Conservation (phyloP, 2,113 vertebrate genomes). For the Alectura lathami region DNA sequence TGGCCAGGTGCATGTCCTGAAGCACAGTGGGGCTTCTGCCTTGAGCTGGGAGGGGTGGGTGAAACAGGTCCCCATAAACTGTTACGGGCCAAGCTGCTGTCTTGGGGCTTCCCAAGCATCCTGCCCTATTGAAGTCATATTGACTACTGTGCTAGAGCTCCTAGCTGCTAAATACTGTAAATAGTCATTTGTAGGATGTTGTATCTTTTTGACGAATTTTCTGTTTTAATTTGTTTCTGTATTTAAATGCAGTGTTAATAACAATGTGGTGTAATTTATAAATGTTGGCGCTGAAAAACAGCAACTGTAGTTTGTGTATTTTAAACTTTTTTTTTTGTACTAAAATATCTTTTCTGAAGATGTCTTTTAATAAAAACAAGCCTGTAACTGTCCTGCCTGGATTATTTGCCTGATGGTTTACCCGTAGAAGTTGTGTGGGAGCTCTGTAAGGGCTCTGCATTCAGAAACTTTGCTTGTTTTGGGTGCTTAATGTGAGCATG, state of each 20-base stretch:
- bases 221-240: conserved; percentile 27
- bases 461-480: not conserved
- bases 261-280: conserved; percentile 64
- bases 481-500: not conserved
- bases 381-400: not conserved
- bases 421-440: not conserved
- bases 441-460: not conserved
- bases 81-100: not conserved
- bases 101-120: conserved; percentile 65
- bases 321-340: conserved; percentile 54
- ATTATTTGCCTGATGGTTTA: not conserved
- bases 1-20: rapidly evolving
- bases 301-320: conserved; percentile 23
- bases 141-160: conserved; percentile 59
- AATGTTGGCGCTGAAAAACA: not conserved
- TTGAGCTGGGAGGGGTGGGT: not conserved
- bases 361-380: conserved; percentile 65
- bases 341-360: conserved; percentile 45
- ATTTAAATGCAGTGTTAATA: conserved; percentile 57
- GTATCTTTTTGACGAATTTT: not conserved
- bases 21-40: not conserved
- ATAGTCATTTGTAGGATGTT: conserved; percentile 45
- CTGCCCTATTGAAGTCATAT: conserved; percentile 66
- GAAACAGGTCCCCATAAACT: not conserved
- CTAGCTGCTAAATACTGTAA: conserved; percentile 61